phyloP scores from a whole-genome alignment of 2,113 vertebrate species.

The Laterallus jamaicensis region DNA sequence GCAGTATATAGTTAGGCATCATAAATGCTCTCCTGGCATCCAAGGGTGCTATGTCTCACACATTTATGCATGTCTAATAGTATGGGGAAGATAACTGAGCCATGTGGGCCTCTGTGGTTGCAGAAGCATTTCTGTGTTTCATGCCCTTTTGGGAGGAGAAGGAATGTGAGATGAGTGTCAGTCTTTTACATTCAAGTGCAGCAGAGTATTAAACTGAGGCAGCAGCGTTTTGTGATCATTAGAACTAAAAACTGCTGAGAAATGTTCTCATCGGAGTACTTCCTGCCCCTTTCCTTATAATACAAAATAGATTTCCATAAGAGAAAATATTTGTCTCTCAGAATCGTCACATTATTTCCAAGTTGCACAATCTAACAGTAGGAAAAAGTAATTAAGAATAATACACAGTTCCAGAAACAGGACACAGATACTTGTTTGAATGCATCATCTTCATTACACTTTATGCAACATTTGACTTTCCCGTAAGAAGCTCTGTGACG shows the following conservation, averaged over 20 bases:
- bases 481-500: neutral
- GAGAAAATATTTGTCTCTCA: slow-evolving; percentile 9
- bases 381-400: slow-evolving; percentile 34
- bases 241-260: neutral
- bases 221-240: neutral
- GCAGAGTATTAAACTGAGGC: neutral
- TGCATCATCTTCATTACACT: neutral
- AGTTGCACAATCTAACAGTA: slow-evolving; percentile 2
- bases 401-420: slow-evolving; percentile 12
- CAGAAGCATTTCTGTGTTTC: neutral
- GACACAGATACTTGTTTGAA: neutral
- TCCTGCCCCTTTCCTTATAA: neutral
- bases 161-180: neutral
- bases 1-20: neutral
- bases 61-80: neutral
- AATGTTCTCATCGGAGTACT: neutral
- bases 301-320: neutral
- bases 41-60: neutral
- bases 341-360: slow-evolving; percentile 7
- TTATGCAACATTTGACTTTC: neutral
- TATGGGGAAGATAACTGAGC: neutral
- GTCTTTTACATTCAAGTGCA: neutral
- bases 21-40: neutral
- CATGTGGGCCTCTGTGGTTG: neutral
- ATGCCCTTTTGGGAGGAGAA: neutral